These are phyloP conservation scores for Melanotaenia duboulayi DNA, from an alignment of 2,113 vertebrate genomes.

Conservation along the genomic window DNA sequence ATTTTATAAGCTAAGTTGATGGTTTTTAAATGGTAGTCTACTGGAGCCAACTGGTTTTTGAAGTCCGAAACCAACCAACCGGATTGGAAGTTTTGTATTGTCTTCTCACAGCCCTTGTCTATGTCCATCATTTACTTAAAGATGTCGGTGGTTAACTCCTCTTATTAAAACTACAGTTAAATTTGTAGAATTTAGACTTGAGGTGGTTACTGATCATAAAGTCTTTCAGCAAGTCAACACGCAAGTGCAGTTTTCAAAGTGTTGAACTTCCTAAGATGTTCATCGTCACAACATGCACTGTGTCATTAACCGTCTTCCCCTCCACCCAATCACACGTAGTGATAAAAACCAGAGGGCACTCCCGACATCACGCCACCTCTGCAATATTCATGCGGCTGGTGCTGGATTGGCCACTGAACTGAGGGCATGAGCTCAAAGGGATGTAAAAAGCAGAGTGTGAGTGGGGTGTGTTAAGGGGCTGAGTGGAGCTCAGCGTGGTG, in stretches of 20 bases:
- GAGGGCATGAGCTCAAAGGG: constrained; percentile 75
- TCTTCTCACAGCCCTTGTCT: background rate
- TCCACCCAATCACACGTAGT: constrained; percentile 50
- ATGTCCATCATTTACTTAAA: background rate
- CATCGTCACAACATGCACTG: constrained; percentile 51
- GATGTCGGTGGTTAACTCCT: background rate
- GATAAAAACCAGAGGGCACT: constrained; percentile 58
- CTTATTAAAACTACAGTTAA: background rate
- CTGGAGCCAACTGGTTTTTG: background rate
- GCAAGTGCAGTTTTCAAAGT: background rate
- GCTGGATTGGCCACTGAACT: constrained; percentile 61
- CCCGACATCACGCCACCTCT: constrained; percentile 67
- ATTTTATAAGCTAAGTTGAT: background rate
- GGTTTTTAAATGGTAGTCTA: background rate
- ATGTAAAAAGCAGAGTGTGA: constrained; percentile 44
- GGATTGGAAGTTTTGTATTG: background rate
- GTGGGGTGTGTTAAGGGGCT: constrained; percentile 66
- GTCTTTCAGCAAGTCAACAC: background rate
- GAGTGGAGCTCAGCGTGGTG: constrained; percentile 64
- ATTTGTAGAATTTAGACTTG: background rate
- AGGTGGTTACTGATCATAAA: background rate
- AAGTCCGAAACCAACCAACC: background rate
- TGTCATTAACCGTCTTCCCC: constrained; percentile 58
- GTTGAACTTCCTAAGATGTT: constrained; percentile 21
- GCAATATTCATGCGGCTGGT: constrained; percentile 73